Conservation (phyloP, 2,797 vertebrate genomes). For the Clarias pachynema region DNA sequence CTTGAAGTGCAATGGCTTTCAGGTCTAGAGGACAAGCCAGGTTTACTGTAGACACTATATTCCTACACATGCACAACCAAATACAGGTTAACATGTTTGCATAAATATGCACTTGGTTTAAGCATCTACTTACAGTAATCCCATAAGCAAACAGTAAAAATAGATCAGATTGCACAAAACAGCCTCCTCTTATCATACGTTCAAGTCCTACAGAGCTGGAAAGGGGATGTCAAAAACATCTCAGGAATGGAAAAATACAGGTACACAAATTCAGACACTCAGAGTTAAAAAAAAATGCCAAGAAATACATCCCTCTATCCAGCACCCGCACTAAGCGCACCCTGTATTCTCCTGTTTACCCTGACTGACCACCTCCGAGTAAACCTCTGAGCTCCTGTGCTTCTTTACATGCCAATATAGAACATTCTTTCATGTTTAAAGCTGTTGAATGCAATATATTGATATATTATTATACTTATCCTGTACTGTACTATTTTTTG, state of each 20-base stretch:
- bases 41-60: constrained; percentile 95
- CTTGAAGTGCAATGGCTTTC: constrained; percentile 92
- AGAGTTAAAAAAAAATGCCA: neutral
- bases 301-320: neutral
- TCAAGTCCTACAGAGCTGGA: neutral
- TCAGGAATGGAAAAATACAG: neutral
- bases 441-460: neutral
- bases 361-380: neutral
- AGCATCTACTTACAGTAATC: neutral
- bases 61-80: constrained; percentile 75
- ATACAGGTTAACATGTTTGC: constrained; percentile 29
- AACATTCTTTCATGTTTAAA: neutral
- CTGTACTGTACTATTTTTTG: no score
- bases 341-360: neutral
- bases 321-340: neutral
- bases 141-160: neutral
- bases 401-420: neutral
- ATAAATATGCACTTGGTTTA: neutral
- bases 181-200: neutral
- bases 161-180: neutral
- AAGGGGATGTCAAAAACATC: neutral
- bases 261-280: neutral
- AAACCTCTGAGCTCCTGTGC: neutral
- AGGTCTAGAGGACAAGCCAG: constrained; percentile 91
- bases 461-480: no score